phyloP scores from a whole-genome alignment of 2,888 invertebrate genomes.

The Cyclophora albipunctata region DNA sequence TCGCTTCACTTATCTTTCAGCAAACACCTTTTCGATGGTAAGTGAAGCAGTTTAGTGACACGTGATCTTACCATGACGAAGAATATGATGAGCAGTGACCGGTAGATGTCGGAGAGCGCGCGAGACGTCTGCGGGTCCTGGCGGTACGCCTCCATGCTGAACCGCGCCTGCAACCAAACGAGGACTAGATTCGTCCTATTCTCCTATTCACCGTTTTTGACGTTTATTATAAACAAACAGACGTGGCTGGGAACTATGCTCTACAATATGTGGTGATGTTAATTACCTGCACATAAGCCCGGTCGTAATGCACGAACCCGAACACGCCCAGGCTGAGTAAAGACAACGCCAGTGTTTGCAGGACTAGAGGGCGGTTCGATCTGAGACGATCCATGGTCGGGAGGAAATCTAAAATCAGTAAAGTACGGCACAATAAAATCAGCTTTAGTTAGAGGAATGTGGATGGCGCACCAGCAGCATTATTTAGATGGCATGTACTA shows the following conservation, averaged over 20 bases:
- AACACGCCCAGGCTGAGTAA: slow-evolving; percentile 46
- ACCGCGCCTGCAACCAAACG: slow-evolving; percentile 39
- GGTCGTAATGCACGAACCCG: slow-evolving; percentile 48
- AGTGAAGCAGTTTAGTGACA: too few species aligned
- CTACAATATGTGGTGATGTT: too few species aligned
- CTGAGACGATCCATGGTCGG: slow-evolving; percentile 37
- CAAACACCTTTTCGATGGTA: too few species aligned
- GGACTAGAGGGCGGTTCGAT: slow-evolving; percentile 37
- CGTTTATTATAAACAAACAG: too few species aligned
- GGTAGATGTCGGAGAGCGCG: slow-evolving; percentile 46
- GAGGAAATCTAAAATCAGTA: slow-evolving; percentile 33
- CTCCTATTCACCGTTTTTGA: too few species aligned
- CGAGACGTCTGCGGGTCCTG: slow-evolving; percentile 51
- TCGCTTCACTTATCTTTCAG: too few species aligned
- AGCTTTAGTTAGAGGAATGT: too few species aligned
- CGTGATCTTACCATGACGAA: slow-evolving; percentile 49
- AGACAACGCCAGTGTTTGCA: slow-evolving; percentile 43
- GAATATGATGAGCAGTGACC: slow-evolving; percentile 58
- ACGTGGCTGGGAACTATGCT: too few species aligned
- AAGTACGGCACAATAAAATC: not conserved
- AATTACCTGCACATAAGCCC: slow-evolving; percentile 43
- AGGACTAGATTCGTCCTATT: too few species aligned
- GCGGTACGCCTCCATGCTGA: slow-evolving; percentile 45
- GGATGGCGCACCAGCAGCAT: too few species aligned
- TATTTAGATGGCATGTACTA: too few species aligned